Evolutionary conservation across 2,888 invertebrate species (phyloP), one percentile per base, ranked within the genome.

Genomic region (Trisateles emortualis): DNA sequence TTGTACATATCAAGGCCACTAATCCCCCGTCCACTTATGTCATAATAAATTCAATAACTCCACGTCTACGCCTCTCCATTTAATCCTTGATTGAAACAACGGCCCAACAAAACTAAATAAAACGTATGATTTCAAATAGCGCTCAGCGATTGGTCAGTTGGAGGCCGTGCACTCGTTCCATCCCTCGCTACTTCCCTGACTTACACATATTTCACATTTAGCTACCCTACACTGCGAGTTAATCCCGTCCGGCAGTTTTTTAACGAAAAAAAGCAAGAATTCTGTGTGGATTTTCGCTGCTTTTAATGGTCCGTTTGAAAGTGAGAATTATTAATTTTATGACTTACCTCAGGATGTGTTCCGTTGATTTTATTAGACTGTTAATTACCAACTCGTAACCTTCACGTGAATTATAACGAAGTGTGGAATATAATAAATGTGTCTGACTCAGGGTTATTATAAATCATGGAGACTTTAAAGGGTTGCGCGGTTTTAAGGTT

Each of bases 151-250:
- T 71, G 68, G 61, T 41, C 36, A 33, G 46, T 39, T 19, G 13
- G 8, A 22, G 10, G 32, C 29, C 45, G 48, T 38, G 17, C 24
- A 9, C 58, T 49, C 38, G 50, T 38, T 29, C 40, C 32, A 46
- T 36, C 50, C 32, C 50, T 24, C 61, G 39, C 54, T 52, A 59
- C 60, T 36, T 52, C 30, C 17, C 53, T 17, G 53, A 42, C 47
- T 47, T 59, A 60, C 59, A 69, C 64, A 70, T 64, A 59, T 71
- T 68, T 68, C 51, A 65, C 72, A 68, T 68, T 68, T 62, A 57
- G 68, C 59, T 51, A 52, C 52, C 52, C 50, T 43, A 49, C 46
- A 36, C 47, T 40, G 32, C 46, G 42, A 46, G 43, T 48, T 72
- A 65, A 71, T 68, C 68, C 61, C 14, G 17, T 53, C 50, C 52